phyloP scores from a whole-genome alignment of 2,797 vertebrate genomes.

The Gadopsis marmoratus region DNA sequence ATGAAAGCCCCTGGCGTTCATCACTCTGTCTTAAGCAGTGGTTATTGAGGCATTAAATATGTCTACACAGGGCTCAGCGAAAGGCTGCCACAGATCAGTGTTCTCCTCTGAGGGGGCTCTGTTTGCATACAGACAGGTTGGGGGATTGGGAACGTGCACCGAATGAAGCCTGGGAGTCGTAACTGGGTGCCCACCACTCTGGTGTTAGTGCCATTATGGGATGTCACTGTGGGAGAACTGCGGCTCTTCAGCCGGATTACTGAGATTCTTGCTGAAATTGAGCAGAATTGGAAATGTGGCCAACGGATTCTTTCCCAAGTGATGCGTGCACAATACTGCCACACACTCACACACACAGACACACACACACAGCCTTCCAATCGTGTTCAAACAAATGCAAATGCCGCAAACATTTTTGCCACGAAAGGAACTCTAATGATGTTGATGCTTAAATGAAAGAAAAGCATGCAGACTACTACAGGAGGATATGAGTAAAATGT shows the following conservation, averaged over 20 bases:
- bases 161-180: conserved; percentile 79
- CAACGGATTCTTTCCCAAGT: conserved; percentile 72
- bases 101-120: conserved; percentile 79
- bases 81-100: conserved; percentile 80
- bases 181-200: conserved; percentile 82
- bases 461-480: conserved; percentile 15
- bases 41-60: conserved; percentile 86
- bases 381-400: conserved; percentile 65
- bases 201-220: conserved; percentile 85
- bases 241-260: conserved; percentile 85
- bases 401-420: conserved; percentile 65
- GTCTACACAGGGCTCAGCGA: conserved; percentile 83
- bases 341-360: conserved; percentile 17
- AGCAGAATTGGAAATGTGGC: conserved; percentile 82
- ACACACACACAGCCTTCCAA: conserved; percentile 25
- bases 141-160: conserved; percentile 76
- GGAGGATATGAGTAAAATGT: conserved; percentile 32
- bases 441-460: conserved; percentile 18
- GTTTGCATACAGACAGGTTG: conserved; percentile 86
- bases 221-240: conserved; percentile 84
- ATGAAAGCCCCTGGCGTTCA: conserved; percentile 81
- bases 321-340: conserved; percentile 43
- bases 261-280: conserved; percentile 84
- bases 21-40: conserved; percentile 83
- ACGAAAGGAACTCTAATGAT: conserved; percentile 47